phyloP scores from a whole-genome alignment of 2,113 vertebrate species.

The Tricholaema leucomelas region DNA sequence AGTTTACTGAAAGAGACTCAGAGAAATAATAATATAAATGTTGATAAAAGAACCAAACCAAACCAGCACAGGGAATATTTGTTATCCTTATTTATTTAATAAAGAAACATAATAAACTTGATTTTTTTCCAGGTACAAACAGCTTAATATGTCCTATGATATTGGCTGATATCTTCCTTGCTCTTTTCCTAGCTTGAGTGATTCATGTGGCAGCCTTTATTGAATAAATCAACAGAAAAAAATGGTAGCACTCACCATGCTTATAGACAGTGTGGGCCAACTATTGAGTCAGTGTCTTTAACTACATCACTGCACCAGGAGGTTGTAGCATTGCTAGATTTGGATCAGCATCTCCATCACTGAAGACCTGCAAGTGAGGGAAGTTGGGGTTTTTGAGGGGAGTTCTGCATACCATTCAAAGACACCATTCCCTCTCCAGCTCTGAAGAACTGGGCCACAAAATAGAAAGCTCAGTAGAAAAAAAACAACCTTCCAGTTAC shows the following conservation, averaged over 20 bases:
- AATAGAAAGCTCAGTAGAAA: constrained; percentile 48
- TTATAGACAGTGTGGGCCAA: constrained; percentile 46
- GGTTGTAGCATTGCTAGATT: not conserved
- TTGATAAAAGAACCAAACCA: not conserved
- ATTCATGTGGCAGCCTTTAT: constrained; percentile 44
- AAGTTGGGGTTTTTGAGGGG: not conserved
- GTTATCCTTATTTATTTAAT: constrained; percentile 64
- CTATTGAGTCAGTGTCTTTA: constrained; percentile 19
- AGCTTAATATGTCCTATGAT: constrained; percentile 52
- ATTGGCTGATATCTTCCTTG: constrained; percentile 59
- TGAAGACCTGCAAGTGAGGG: not conserved
- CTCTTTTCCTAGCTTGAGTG: constrained; percentile 43
- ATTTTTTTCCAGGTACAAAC: constrained; percentile 60
- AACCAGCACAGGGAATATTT: constrained; percentile 19
- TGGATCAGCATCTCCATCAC: not conserved
- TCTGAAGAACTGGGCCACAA: not conserved
- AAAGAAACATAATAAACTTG: constrained; percentile 65
- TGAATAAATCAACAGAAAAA: constrained; percentile 46
- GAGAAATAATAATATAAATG: not conserved
- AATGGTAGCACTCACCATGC: constrained; percentile 42
- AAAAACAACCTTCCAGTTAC: constrained; percentile 46
- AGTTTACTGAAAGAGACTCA: not conserved
- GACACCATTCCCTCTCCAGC: not conserved
- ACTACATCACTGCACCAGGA: constrained; percentile 16
- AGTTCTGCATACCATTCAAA: not conserved